Conservation (phyloP, 1,140 invertebrate species). For the Zaprionus nigranus region DNA sequence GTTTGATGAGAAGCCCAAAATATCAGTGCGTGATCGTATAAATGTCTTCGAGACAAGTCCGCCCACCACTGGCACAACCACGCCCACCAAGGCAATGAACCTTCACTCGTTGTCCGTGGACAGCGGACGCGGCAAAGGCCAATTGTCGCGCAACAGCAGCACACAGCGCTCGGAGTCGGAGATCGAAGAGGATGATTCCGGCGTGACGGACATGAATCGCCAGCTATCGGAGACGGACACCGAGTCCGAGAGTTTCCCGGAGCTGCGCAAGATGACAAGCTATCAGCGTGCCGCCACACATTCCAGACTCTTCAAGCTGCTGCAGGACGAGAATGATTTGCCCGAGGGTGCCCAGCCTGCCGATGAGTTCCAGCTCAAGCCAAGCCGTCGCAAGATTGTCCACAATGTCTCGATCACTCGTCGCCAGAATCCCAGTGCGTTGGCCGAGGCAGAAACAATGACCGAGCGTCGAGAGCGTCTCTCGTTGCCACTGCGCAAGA, state of each 20-base stretch:
- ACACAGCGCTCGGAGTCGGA: conserved; percentile 85
- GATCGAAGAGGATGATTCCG: conserved; percentile 89
- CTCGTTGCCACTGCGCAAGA: conserved; percentile 84
- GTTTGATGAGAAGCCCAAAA: conserved; percentile 66
- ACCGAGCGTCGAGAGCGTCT: conserved; percentile 74
- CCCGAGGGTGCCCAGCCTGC: conserved; percentile 78
- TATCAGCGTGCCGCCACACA: conserved; percentile 90
- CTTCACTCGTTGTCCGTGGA: conserved; percentile 74
- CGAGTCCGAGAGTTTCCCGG: conserved; percentile 87
- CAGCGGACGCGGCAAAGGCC: conserved; percentile 68
- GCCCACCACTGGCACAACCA: not conserved
- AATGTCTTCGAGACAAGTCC: conserved; percentile 73
- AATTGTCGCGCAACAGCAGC: conserved; percentile 78
- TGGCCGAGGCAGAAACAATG: conserved; percentile 77
- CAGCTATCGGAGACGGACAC: conserved; percentile 89
- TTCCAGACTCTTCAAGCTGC: conserved; percentile 88
- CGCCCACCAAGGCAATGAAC: conserved; percentile 42
- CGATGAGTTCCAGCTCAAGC: conserved; percentile 77
- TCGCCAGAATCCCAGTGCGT: conserved; percentile 65
- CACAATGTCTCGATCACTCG: conserved; percentile 83
- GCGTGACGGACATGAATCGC: conserved; percentile 89
- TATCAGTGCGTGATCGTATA: conserved; percentile 80
- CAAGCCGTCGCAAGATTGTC: conserved; percentile 72
- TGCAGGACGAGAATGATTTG: conserved; percentile 86
- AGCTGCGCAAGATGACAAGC: conserved; percentile 86